phyloP scores from a whole-genome alignment of 23 tunicate genomes.

The Styela plicata region DNA sequence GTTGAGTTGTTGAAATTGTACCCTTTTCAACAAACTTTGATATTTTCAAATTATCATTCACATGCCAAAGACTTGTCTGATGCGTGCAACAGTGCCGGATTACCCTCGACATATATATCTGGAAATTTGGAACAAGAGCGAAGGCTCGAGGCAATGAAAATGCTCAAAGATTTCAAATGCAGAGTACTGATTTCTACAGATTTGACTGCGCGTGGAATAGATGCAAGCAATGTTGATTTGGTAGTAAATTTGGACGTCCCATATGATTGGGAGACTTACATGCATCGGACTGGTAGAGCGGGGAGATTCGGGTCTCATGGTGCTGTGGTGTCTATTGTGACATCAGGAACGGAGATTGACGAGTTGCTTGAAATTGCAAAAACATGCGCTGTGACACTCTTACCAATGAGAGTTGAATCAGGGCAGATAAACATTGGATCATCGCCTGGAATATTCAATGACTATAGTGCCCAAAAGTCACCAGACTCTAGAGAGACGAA shows the following conservation, averaged over 20 bases:
- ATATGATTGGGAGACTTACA: constrained; percentile 85
- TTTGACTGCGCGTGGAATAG: constrained; percentile 85
- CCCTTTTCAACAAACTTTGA: constrained; percentile 59
- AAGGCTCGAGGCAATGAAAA: constrained; percentile 71
- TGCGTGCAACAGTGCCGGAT: constrained; percentile 56
- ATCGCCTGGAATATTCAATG: neutral
- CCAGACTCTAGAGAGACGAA: neutral
- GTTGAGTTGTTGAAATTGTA: constrained; percentile 36
- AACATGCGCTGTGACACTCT: constrained; percentile 41
- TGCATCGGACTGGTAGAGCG: constrained; percentile 93
- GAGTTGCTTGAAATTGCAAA: constrained; percentile 40
- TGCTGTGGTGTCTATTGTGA: constrained; percentile 51
- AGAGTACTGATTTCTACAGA: constrained; percentile 83
- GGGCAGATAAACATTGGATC: neutral
- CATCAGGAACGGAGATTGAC: constrained; percentile 38
- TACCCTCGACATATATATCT: constrained; percentile 78
- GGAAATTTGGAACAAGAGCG: constrained; percentile 59
- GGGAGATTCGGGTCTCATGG: constrained; percentile 85
- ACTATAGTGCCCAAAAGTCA: neutral
- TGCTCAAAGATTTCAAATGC: constrained; percentile 73
- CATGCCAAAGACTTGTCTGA: constrained; percentile 63
- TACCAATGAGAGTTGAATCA: constrained; percentile 3
- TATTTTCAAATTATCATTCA: constrained; percentile 85
- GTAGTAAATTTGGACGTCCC: constrained; percentile 90
- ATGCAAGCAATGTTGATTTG: constrained; percentile 83